Percentiles rank a stretch among this genome's conserved stretches.
These are phyloP conservation scores for Naja naja DNA, from an alignment of 2,113 vertebrate species.

Conservation along the genomic window DNA sequence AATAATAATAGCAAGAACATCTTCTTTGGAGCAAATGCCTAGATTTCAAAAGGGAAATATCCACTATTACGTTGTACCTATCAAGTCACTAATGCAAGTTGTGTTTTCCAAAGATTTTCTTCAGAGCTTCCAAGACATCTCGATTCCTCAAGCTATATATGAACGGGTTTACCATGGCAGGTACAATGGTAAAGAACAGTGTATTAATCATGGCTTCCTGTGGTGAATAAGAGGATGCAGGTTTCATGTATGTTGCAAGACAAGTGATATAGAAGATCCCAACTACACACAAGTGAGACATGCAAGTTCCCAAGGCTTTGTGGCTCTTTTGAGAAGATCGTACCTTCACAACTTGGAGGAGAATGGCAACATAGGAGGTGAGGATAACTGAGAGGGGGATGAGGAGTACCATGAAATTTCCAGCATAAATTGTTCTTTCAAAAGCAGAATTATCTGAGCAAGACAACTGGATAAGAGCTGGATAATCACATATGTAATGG, in stretches of 20 bases:
- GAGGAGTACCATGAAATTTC: too few species aligned
- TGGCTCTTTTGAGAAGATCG: not conserved
- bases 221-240: not conserved
- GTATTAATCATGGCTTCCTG: not conserved
- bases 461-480: too few species aligned
- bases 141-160: not conserved
- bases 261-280: not conserved
- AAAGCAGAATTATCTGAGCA: too few species aligned
- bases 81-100: not conserved
- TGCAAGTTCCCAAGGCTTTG: conserved; percentile 38
- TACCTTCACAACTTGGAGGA: too few species aligned
- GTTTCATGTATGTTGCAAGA: not conserved
- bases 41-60: not conserved
- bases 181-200: not conserved
- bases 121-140: not conserved
- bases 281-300: conserved; percentile 39
- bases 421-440: too few species aligned
- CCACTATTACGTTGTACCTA: not conserved
- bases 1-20: not conserved
- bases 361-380: too few species aligned
- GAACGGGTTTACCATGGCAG: not conserved
- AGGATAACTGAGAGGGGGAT: too few species aligned
- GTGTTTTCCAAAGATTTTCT: not conserved
- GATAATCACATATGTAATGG: too few species aligned
- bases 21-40: not conserved